Conservation (phyloP, 1,140 invertebrate species). For the Meloidogyne hapla region DNA sequence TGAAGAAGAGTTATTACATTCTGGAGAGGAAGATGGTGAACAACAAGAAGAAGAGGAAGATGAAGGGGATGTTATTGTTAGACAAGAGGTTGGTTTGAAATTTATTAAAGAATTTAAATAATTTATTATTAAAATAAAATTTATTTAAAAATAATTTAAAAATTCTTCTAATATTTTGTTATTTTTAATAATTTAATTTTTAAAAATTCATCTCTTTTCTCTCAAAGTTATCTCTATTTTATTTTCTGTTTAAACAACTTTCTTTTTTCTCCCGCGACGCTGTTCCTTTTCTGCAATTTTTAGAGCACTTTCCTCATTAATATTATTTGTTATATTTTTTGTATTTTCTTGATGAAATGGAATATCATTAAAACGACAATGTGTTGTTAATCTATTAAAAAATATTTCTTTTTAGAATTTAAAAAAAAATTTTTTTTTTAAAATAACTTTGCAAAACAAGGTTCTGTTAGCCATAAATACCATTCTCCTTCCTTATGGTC, state of each 20-base stretch:
- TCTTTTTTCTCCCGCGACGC: not conserved
- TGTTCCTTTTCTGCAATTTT: not conserved
- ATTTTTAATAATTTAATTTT: too few species aligned
- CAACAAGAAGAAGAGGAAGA: slow-evolving; percentile 27
- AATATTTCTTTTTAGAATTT: not conserved
- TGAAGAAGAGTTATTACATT: slow-evolving; percentile 42
- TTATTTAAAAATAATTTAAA: too few species aligned
- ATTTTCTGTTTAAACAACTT: not conserved
- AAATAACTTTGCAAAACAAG: slow-evolving; percentile 38
- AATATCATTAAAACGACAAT: slow-evolving; percentile 60
- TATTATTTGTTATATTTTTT: slow-evolving; percentile 10
- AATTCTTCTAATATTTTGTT: too few species aligned
- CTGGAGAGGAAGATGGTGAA: slow-evolving; percentile 52
- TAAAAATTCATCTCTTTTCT: too few species aligned
- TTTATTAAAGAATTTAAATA: not conserved
- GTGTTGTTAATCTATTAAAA: slow-evolving; percentile 51
- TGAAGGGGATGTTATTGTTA: slow-evolving; percentile 34
- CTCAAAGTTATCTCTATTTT: too few species aligned
- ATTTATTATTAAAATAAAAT: not conserved
- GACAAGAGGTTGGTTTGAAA: slow-evolving; percentile 48
- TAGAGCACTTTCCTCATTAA: not conserved
- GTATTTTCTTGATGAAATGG: slow-evolving; percentile 35
- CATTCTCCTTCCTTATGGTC: slow-evolving; percentile 52
- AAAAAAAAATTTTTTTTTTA: not conserved
- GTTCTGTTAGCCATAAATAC: slow-evolving; percentile 61